Base-by-base conservation (phyloP, 1,140 invertebrate genomes). In the Pentalonia nigronervosa region DNA sequence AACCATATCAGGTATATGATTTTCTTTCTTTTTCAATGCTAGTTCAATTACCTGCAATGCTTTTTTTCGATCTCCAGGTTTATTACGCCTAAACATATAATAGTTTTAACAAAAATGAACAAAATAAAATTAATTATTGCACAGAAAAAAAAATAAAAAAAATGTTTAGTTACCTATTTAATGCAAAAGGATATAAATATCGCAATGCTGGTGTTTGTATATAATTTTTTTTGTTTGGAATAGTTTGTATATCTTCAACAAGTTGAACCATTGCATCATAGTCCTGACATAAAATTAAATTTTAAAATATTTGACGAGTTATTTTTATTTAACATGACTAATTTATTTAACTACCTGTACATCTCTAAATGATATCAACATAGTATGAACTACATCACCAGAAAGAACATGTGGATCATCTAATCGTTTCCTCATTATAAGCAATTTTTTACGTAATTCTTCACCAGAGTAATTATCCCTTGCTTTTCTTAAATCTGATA, bases 231-330 rank as follows among this genome's bases (percentile, higher is more conserved):
- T 98, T 97, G 95, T 98, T 98, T 93, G 98, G 98, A 94, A 99
- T 97, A n/a, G 98, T 97, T 95, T 97, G 97, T 50, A 99, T 96
- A 95, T 99, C 99, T 95, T 99, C 98, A 0, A 99, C 98, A 81
- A 99, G 96, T 94, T 98, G 97, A 34, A 99, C 99, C 98, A 99
- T 99, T 7, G 98, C 98, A 95, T 99, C 98, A 95, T 99, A 99
- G 95, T 99, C 99, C 96, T 98, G 95, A 90, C 95, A 95, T 94
- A 90, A 91, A 92, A 92, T 48, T 34, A 48, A 20, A 76, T 60
- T 30, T 50, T 84, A 41, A 56, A 53, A 87, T 45, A 87, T 60
- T 56, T 36, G n/a, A 45, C 14, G 41, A 30, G 20, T 67, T 21
- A 81, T 67, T 11, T 7, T 45, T 93, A 47, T n/a, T 41, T 30